A percentile compares a stretch with the other conserved stretches of the same genome.
These are phyloP conservation scores for Charaxes varanes DNA, from an alignment of 1,140 invertebrate species.

Conservation along the genomic window DNA sequence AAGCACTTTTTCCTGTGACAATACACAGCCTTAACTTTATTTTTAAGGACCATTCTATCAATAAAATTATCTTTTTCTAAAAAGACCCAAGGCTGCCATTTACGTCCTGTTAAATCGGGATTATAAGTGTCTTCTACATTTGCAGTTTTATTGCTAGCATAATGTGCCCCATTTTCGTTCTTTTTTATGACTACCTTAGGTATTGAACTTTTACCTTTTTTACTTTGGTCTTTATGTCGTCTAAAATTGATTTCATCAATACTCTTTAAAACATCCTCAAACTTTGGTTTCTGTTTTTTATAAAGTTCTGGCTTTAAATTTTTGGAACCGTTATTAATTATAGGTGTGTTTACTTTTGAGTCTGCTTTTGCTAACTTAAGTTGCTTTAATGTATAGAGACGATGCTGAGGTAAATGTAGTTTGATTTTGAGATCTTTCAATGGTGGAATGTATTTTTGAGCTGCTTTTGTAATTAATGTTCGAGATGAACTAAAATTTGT, in stretches of 20 bases:
- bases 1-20: slow-evolving; percentile 52
- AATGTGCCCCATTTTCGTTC: slow-evolving; percentile 65
- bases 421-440: slow-evolving; percentile 64
- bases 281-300: slow-evolving; percentile 64
- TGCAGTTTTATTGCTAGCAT: slow-evolving; percentile 45
- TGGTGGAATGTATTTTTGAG: slow-evolving; percentile 71
- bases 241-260: slow-evolving; percentile 67
- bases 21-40: slow-evolving; percentile 54
- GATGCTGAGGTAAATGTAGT: slow-evolving; percentile 60
- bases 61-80: slow-evolving; percentile 63
- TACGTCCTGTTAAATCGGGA: slow-evolving; percentile 61
- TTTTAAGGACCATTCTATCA: slow-evolving; percentile 62
- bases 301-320: slow-evolving; percentile 17
- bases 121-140: slow-evolving; percentile 35
- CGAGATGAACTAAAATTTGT: slow-evolving; percentile 28
- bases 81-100: slow-evolving; percentile 72
- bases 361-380: slow-evolving; percentile 54
- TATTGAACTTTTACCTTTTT: slow-evolving; percentile 51
- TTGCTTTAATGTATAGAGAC: slow-evolving; percentile 56
- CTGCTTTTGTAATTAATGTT: slow-evolving; percentile 64
- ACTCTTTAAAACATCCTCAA: slow-evolving; percentile 71
- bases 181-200: slow-evolving; percentile 72
- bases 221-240: slow-evolving; percentile 57
- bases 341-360: slow-evolving; percentile 37
- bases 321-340: slow-evolving; percentile 26